Base-by-base conservation (phyloP, 1,140 invertebrate genomes). In the Chironomus tepperi region DNA sequence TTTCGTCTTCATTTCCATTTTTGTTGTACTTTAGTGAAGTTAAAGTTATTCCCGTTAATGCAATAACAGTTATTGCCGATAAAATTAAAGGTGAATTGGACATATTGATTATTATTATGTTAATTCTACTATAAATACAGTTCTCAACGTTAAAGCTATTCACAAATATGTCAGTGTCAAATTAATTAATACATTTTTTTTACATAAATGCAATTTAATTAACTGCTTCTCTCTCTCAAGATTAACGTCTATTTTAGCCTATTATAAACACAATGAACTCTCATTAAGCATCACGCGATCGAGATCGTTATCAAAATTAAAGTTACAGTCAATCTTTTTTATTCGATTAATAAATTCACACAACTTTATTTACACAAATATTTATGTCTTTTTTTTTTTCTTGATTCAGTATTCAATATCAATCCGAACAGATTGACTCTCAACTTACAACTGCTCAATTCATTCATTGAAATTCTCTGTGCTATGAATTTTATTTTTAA, bases 381-480 rank as follows among this genome's bases (percentile, higher is more conserved):
- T 34, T 34, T 34, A 34, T 34, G 1, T 34, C 1, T 34, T 34
- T 34, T 3, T 57, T 57, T n/a, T 15, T 57, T 57, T 15, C 12
- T 15, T 57, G 12, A 12, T 57, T n/a, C 12, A 57, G 15, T 57
- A 12, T 57, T n/a, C 12, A 57, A 57, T n/a, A 57, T 57, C n/a
- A 57, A 5, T 57, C 47, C 47, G 47, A 12, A 12, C n/a, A n/a
- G 47, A 57, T 57, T n/a, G 47, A 57, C 47, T 15, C n/a, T 15
- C 47, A 57, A 57, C n/a, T 57, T 57, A 57, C 47, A 57, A 57
- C 47, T 57, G 47, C n/a, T 57, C 12, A 57, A n/a, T 57, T 57
- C 47, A 57, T 57, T 57, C 47, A 57, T 57, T 57, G 47, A 57
- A 57, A 57, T 57, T 57, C 12, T 57, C 47, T 57, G 47, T 57